Evolutionary conservation across 2,113 vertebrate species (phyloP).

Genomic region (Pangasianodon gigas): DNA sequence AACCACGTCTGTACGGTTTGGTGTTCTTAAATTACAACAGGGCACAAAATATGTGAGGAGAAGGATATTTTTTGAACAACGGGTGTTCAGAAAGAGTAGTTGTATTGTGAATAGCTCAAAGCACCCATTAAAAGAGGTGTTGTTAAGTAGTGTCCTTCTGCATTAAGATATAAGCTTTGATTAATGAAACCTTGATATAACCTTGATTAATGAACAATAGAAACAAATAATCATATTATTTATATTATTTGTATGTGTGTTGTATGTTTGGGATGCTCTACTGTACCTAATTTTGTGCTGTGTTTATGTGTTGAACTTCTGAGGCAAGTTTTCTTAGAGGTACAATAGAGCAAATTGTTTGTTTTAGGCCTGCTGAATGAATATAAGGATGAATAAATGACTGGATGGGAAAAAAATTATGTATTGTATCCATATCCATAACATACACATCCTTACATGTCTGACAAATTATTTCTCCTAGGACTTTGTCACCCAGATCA

Average conservation of each 20-base stretch:
- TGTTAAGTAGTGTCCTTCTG: not conserved
- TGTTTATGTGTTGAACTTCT: not conserved
- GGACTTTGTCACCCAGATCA: not conserved
- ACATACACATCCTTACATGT: not conserved
- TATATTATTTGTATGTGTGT: not conserved
- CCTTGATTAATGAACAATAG: not conserved
- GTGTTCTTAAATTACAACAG: not conserved
- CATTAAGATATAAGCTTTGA: not conserved
- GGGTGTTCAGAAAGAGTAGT: not conserved
- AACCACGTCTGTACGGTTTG: not conserved
- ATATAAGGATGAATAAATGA: not conserved
- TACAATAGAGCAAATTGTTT: not conserved
- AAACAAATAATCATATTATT: not conserved
- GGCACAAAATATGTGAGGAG: not conserved
- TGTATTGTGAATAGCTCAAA: not conserved
- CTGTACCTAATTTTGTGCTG: not conserved
- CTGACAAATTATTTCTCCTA: not conserved
- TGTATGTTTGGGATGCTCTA: not conserved
- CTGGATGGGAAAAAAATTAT: not conserved
- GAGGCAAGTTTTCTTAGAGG: not conserved
- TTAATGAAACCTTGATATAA: not conserved
- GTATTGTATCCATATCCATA: not conserved
- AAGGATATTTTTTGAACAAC: not conserved
- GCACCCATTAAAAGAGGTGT: not conserved
- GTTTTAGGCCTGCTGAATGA: not conserved